Evolutionary conservation across 2,888 invertebrate genomes (phyloP), one percentile per base, ranked within the genome.

Genomic region (Metalampra italica): DNA sequence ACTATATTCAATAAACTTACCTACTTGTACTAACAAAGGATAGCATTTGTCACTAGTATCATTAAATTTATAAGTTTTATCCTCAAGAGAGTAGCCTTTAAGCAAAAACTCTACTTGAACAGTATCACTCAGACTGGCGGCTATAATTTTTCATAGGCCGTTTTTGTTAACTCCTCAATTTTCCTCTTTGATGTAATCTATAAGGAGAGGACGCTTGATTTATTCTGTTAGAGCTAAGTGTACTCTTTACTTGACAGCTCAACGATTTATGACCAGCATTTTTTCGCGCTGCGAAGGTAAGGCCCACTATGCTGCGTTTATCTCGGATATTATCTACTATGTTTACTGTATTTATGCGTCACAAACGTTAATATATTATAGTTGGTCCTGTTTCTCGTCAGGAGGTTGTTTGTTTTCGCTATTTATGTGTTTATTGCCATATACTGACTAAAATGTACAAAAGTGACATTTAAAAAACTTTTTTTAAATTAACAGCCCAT

Each of bases 191-290:
- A 69, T 73, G 65, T 68, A 72, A 77, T 78, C 71, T 80, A 66
- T 70, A 64, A 66, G 55, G 54, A 54, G 43, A 37, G 44, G 51
- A 53, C 46, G 60, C 74, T 74, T 79, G 82, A 83, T 80, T 81
- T 82, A 81, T 82, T 75, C 70, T 64, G 70, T 74, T 64, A 74
- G 67, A 55, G 63, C 66, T 64, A 65, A 79, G 71, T 75, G 70
- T 78, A 75, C 70, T 73, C 71, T 61, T 64, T 56, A 71, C 75
- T 73, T 79, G 84, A 82, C 82, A 78, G 77, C 65, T 47, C 46
- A 59, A 65, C 77, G 81, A 84, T 82, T 80, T 82, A 83, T 78
- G 64, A 59, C 64, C 53, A 60, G 38, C 58, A 66, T 73, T 79
- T 82, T 82, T 82, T 80, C 62, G 62, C 29, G 29, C 29, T 9